phyloP scores from a whole-genome alignment of 2,797 vertebrate genomes.

The Calcarius lapponicus region DNA sequence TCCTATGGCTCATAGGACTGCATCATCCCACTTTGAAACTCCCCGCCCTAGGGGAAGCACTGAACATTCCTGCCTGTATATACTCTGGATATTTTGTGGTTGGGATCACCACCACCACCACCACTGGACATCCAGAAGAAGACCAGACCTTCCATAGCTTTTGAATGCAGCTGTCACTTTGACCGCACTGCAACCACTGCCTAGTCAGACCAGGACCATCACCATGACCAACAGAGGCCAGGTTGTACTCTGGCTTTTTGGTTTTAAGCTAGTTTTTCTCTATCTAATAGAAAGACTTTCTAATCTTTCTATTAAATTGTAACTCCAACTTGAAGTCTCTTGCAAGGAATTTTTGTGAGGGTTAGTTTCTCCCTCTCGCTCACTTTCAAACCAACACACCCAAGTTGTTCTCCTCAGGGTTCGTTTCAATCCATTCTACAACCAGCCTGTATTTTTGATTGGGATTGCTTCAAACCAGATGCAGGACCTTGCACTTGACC shows the following conservation, averaged over 20 bases:
- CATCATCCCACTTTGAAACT: background rate
- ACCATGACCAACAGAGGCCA: background rate
- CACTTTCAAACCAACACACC: background rate
- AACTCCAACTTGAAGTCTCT: background rate
- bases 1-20: background rate
- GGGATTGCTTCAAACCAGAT: background rate
- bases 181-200: background rate
- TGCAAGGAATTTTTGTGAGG: background rate
- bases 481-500: background rate
- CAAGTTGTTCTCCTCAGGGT: background rate
- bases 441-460: background rate
- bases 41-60: fast-evolving
- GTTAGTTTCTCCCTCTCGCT: fast-evolving
- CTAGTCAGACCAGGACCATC: fast-evolving
- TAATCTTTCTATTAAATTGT: background rate
- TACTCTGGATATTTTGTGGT: background rate
- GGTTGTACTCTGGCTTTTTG: background rate
- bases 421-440: background rate
- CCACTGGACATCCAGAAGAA: background rate
- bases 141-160: background rate
- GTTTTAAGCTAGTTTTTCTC: background rate
- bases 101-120: background rate
- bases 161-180: fast-evolving
- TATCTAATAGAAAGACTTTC: too few species aligned
- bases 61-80: background rate